A percentile compares a stretch with the other conserved stretches of the same genome.
phyloP scores from a whole-genome alignment of 1,140 invertebrate genomes.

The Palaemon carinicauda region DNA sequence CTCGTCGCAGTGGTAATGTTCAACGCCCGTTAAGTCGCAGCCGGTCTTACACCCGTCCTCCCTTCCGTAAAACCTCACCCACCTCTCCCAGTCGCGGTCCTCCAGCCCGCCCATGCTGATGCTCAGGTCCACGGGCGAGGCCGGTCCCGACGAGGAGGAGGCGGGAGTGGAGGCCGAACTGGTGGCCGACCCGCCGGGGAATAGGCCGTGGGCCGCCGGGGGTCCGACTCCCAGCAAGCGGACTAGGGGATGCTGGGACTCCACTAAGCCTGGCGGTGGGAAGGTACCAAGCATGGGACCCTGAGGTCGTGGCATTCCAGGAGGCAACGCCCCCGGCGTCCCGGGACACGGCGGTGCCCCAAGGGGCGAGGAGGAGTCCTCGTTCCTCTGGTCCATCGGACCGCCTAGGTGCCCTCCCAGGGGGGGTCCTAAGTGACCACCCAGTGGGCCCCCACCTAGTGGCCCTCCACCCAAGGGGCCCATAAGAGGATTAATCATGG shows the following conservation, averaged over 20 bases:
- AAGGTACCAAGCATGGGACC: conserved; percentile 53
- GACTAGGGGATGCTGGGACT: conserved; percentile 54
- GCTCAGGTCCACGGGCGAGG: conserved; percentile 58
- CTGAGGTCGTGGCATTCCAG: conserved; percentile 30
- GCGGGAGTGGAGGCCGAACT: conserved; percentile 52
- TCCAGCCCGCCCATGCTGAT: conserved; percentile 37
- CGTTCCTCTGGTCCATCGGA: conserved; percentile 46
- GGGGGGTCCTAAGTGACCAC: too few relatives aligned
- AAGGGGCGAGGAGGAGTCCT: conserved; percentile 56
- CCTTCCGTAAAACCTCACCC: conserved; percentile 63
- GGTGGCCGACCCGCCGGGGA: conserved; percentile 51
- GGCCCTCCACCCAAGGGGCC: conserved; percentile 40
- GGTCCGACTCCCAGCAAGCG: conserved; percentile 49
- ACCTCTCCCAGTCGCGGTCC: conserved; percentile 55
- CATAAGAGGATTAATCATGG: conserved; percentile 42
- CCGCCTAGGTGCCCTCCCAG: too few relatives aligned
- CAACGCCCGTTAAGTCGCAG: conserved; percentile 76
- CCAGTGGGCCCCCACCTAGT: too few relatives aligned
- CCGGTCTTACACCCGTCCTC: conserved; percentile 67
- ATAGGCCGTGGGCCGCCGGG: conserved; percentile 44
- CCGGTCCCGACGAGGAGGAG: conserved; percentile 56
- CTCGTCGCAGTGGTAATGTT: conserved; percentile 81
- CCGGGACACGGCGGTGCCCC: not conserved
- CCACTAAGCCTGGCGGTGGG: conserved; percentile 45
- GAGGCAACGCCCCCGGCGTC: conserved; percentile 18